Conservation (phyloP, 1,140 invertebrate species). For the Druon quercuslanigerum region DNA sequence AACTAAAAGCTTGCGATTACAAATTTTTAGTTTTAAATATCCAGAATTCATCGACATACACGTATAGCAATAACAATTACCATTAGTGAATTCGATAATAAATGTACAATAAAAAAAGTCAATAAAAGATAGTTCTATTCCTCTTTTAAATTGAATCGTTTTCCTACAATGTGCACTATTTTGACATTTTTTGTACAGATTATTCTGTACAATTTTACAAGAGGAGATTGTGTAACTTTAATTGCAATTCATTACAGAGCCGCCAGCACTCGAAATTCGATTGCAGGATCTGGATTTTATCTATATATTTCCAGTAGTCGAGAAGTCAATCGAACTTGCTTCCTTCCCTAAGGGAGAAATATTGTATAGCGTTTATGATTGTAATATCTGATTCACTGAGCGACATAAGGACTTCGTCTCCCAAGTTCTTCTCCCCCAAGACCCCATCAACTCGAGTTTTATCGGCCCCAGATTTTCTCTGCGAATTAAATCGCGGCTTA, state of each 20-base stretch:
- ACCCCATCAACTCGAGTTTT: conserved; percentile 18
- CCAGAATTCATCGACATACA: no score
- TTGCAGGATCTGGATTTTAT: conserved; percentile 7
- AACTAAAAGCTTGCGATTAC: not conserved
- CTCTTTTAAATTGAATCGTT: no score
- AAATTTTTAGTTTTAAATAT: not conserved
- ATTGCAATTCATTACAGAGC: conserved; percentile 1
- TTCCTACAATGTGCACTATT: no score
- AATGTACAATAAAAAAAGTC: no score
- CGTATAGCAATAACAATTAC: no score
- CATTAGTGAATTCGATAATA: no score
- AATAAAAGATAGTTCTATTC: no score
- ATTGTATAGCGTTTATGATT: conserved; percentile 28
- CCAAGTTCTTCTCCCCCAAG: not conserved
- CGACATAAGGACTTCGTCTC: conserved; percentile 1
- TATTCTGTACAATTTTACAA: no score
- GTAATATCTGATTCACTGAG: conserved; percentile 4
- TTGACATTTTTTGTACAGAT: no score
- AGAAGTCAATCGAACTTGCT: not conserved
- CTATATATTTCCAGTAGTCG: conserved; percentile 2
- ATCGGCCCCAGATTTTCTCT: not conserved
- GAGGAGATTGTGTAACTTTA: not conserved
- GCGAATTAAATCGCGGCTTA: conserved; percentile 1
- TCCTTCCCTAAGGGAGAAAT: not conserved
- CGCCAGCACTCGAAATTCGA: not conserved